Base-by-base conservation (phyloP, 2,113 vertebrate genomes). In the Melanerpes formicivorus region DNA sequence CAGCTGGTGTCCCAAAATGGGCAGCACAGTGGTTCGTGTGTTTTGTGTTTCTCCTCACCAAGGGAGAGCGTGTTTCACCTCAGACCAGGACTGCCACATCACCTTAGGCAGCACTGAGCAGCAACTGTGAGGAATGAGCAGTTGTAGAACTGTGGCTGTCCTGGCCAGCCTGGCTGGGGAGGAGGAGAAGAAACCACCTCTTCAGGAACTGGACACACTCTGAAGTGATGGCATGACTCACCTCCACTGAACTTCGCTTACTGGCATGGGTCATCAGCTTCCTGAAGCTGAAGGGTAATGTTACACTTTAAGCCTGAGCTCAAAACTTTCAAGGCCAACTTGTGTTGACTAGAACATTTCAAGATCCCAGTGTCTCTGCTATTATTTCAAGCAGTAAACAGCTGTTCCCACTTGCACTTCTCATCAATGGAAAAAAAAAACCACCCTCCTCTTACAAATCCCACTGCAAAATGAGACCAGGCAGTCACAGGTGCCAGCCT, bases 321-420 rank as follows among this genome's bases (percentile, higher is more conserved):
- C 87, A 50, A 46, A 95, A 93, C 89, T 72, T 73, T 73, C 84
- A 46, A 88, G 87, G 54, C 59, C 81, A 65, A 67, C 94, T 94
- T 91, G 90, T 79, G 80, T 54, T 80, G 95, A 85, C 96, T 92
- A 91, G 95, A 97, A 85, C 48, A 40, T 70, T 80, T 73, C 92
- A 59, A 78, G 95, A 96, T 46, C 91, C 94, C 59, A 80, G 69
- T 80, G 80, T 70, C 77, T 78, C 89, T 5, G 1, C 92, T 93
- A 95, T 94, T 90, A 90, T 96, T 90, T 93, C 92, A 75, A 90
- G 88, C 87, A 81, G 90, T 18, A 75, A 34, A 64, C 97, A 97
- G 97, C 97, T 98, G 97, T 44, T 90, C 67, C 92, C 17, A 34
- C 88, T 96, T 80, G 18, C 56, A 32, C 83, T 96, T 90, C 71